Base-by-base conservation (phyloP, 2,797 vertebrate species). In the Hafferia zeledoni region DNA sequence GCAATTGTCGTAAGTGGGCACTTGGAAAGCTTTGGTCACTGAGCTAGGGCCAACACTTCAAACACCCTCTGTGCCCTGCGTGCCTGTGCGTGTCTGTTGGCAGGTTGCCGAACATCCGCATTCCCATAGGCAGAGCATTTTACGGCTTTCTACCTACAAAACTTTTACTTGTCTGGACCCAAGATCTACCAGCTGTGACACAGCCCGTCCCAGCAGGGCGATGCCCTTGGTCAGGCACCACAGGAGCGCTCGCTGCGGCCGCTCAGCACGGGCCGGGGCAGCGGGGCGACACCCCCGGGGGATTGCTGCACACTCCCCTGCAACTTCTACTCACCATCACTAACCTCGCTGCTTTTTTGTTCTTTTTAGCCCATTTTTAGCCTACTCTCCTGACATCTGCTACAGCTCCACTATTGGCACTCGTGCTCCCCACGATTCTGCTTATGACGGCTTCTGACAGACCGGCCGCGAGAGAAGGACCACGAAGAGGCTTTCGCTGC, bases 201-300 rank as follows among this genome's bases (percentile, higher is more conserved):
- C 8, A 23, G 1, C 12, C 28, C 35, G 4, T 11, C 17, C 3
- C 2, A 5, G 39, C 10, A 6, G 4, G 5, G 31, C 0, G 5
- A 20, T 2, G 16, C 27, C 27, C 44, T 27, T 12, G 5, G 0
- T 15, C 44, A 10, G 30, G 5, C 57, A 11, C 10, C 35, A 1
- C 7, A 11, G 5, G 3, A 31, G 20, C 0, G 24, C 70, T 28
- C 9, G 0, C 31, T 6, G 60, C 22, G 13, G 15, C 59, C 41
- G 2, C 33, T 7, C 20, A 31, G 47, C 13, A 13, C 27, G 9
- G 57, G 13, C 44, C 17, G 53, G 10, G n/a, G 15, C 82, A 37
- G 61, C 13, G 24, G 2, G 12, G 35, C 2, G 49, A 24, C 46
- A 9, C 2, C 28, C 17, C 49, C 4, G 18, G 22, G 30, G 30